A percentile compares a stretch with the other conserved stretches of the same genome.
Evolutionary conservation across 2,113 vertebrate genomes (phyloP).

Genomic region (Rhynchopsitta pachyrhyncha): DNA sequence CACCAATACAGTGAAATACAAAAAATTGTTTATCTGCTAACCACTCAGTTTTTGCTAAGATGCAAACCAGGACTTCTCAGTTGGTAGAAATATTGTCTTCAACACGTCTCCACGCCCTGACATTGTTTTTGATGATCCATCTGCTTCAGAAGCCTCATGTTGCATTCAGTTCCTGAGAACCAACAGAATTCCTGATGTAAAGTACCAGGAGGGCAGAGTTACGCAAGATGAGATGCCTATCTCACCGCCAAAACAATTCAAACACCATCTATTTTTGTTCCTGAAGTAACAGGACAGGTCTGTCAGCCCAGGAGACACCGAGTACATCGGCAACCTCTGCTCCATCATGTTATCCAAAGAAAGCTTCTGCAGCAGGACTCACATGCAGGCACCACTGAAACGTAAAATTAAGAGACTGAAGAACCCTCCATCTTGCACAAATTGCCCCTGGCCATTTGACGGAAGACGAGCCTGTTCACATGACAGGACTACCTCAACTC

Average conservation of each 20-base stretch:
- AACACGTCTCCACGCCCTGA: not conserved
- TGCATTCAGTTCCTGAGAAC: not conserved
- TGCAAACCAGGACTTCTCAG: not conserved
- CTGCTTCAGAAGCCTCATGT: not conserved
- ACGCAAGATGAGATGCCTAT: not conserved
- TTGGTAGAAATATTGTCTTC: not conserved
- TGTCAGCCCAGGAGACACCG: not conserved
- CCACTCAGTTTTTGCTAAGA: not conserved
- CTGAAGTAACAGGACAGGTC: not conserved
- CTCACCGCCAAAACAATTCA: not conserved
- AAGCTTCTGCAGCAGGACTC: not conserved
- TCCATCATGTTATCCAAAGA: rapidly evolving
- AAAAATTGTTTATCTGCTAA: not conserved
- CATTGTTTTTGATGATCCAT: rapidly evolving
- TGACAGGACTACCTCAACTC: not conserved
- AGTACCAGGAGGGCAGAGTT: not conserved
- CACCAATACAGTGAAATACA: not conserved
- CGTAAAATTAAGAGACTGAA: not conserved
- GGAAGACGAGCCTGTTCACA: not conserved
- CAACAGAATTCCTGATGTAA: not conserved
- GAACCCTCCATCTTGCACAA: not conserved
- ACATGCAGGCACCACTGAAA: not conserved
- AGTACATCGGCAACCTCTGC: not conserved
- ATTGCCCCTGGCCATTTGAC: rapidly evolving
- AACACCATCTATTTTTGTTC: not conserved